phyloP scores from a whole-genome alignment of 2,888 invertebrate species.

The Ashinkailepas kermadecensis region DNA sequence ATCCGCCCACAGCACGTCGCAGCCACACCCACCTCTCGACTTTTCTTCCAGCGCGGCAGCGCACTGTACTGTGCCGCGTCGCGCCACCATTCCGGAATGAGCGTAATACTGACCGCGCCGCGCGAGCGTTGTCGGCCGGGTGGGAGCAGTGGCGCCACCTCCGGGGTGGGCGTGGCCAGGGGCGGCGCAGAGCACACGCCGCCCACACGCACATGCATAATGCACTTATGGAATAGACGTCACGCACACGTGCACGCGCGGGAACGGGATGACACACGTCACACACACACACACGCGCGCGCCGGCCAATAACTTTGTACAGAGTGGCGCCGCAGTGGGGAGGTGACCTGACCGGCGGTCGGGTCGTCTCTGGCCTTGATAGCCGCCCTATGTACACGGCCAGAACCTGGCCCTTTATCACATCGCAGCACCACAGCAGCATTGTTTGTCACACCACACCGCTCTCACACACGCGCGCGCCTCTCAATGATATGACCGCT shows the following conservation, averaged over 20 bases:
- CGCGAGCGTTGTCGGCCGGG: too few relatives aligned
- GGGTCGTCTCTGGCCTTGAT: neutral
- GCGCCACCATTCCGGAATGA: too few relatives aligned
- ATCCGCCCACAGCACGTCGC: too few relatives aligned
- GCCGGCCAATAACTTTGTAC: neutral
- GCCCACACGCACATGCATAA: neutral
- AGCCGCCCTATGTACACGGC: too few relatives aligned
- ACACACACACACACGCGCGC: neutral
- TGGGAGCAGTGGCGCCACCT: too few relatives aligned
- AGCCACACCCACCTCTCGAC: too few relatives aligned
- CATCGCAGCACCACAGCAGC: neutral
- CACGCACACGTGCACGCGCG: neutral
- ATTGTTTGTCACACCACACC: neutral
- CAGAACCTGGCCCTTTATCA: neutral
- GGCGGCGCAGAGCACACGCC: neutral
- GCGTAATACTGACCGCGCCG: too few relatives aligned
- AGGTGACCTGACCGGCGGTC: neutral
- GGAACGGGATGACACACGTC: neutral
- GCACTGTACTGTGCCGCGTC: too few relatives aligned
- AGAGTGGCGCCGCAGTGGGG: neutral
- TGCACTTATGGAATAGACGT: slow-evolving; percentile 15
- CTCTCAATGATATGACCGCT: neutral
- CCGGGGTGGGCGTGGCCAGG: too few relatives aligned
- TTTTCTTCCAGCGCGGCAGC: too few relatives aligned
- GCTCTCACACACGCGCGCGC: neutral